phyloP scores from a whole-genome alignment of 92 coral and sea anemone species.

The Epizoanthus scotinus region DNA sequence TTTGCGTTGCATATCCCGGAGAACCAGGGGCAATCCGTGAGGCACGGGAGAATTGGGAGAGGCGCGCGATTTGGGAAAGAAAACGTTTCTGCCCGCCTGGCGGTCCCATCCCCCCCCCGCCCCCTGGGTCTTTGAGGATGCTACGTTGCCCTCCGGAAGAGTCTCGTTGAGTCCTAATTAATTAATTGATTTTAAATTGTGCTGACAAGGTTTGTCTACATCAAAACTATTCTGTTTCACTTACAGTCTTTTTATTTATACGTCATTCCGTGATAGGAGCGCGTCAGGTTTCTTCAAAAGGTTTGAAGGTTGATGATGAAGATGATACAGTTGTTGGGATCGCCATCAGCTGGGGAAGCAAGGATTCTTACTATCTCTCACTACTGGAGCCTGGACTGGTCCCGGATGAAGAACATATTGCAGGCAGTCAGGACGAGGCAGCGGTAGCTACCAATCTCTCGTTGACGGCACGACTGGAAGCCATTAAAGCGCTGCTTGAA shows the following conservation, averaged over 20 bases:
- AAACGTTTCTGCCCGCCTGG: too few relatives aligned
- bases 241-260: neutral
- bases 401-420: conserved; percentile 17
- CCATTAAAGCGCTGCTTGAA: conserved; percentile 66
- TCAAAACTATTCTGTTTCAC: neutral
- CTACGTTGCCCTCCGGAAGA: too few relatives aligned
- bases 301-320: conserved; percentile 74
- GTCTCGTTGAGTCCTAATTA: too few relatives aligned
- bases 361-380: conserved; percentile 80
- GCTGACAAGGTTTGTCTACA: too few relatives aligned
- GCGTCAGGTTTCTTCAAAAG: conserved; percentile 40
- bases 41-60: too few relatives aligned
- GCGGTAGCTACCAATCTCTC: conserved; percentile 66
- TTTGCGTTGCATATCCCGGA: too few relatives aligned
- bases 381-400: conserved; percentile 55
- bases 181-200: too few relatives aligned
- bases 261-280: neutral
- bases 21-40: too few relatives aligned
- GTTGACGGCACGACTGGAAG: conserved; percentile 64
- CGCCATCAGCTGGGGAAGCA: conserved; percentile 88
- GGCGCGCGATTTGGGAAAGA: too few relatives aligned
- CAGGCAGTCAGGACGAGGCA: conserved; percentile 58
- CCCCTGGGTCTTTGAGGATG: too few relatives aligned
- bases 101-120: too few relatives aligned
- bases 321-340: conserved; percentile 79